Evolutionary conservation across 2,113 vertebrate species (phyloP).

Genomic region (Phalacrocorax carbo): DNA sequence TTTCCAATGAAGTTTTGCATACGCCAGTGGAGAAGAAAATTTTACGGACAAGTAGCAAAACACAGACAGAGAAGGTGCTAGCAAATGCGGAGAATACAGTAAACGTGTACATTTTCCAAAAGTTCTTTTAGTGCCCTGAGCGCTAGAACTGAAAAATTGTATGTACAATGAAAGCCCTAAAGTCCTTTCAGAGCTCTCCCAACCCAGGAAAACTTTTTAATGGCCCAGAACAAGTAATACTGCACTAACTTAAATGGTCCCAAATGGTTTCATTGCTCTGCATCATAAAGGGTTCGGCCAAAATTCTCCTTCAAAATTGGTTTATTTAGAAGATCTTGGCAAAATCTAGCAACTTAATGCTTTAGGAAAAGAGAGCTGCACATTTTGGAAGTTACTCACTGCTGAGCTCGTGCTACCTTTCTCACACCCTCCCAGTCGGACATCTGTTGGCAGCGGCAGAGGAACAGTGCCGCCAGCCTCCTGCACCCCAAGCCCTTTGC

Average conservation of each 20-base stretch:
- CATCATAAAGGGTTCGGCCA: background rate
- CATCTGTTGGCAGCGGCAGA: background rate
- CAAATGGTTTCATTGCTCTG: background rate
- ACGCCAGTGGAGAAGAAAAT: background rate
- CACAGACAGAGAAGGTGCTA: background rate
- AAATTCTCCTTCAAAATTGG: background rate
- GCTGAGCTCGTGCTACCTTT: background rate
- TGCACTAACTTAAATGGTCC: background rate
- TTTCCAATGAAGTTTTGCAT: background rate
- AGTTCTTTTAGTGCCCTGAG: background rate
- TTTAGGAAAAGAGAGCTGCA: background rate
- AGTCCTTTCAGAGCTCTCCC: background rate
- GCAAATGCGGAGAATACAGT: background rate
- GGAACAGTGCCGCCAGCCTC: background rate
- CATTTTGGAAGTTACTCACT: background rate
- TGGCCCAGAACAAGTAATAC: background rate
- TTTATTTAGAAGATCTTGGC: background rate
- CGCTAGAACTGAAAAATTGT: background rate
- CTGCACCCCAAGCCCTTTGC: background rate
- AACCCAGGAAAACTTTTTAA: background rate
- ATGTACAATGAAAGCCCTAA: background rate
- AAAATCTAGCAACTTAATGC: background rate
- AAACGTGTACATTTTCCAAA: background rate
- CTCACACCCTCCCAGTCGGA: background rate
- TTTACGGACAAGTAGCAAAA: background rate